Evolutionary conservation across 1,140 invertebrate genomes (phyloP), one percentile per base, ranked within the genome.

Genomic region (Hyposmocoma kahamanoa): DNA sequence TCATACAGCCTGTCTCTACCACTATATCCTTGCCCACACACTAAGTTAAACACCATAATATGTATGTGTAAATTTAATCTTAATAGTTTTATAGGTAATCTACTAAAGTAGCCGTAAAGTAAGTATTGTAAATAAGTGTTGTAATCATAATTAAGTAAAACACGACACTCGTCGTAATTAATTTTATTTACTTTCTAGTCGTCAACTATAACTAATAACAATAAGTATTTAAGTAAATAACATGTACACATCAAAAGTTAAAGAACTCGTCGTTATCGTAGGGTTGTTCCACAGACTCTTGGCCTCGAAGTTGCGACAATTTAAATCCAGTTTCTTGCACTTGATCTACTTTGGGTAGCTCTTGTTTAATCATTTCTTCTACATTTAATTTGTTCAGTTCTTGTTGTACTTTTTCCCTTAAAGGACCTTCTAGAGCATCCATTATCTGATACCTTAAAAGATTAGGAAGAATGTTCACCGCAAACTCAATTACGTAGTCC

Each of bases 401-500:
- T 51, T 91, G 89, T 57, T 91, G 90, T 0, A 95, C 86, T 38
- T 90, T 89, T 51, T 90, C 88, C 61, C 89, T 92, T 1, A 95
- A 76, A 0, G 93, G 93, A 43, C 89, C 90, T 78, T 95, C 94
- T 6, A 94, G 72, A 2, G 93, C 93, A 67, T 95, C 92, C 88
- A 94, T 92, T 53, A 96, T 94, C 82, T 95, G 93, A 80, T 94
- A 93, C 53, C 94, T 87, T 43, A 96, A 83, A 36, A 96, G 76
- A 87, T 96, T 96, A 1, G 94, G 94, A 32, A 95, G 55, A 52
- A 96, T 85, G 71, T 96, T 96, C 0, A 95, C 86, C 1, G 84
- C 88, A 47, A 93, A 91, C 83, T 96, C 94, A 34, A 94, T 84
- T 3, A 93, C 57, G 70, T 95, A 96, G 77, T 96, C 94, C 11